Evolutionary conservation across 2,797 vertebrate genomes (phyloP), one percentile per base, ranked within the genome.

Genomic region (Phataginus tetradactyla): DNA sequence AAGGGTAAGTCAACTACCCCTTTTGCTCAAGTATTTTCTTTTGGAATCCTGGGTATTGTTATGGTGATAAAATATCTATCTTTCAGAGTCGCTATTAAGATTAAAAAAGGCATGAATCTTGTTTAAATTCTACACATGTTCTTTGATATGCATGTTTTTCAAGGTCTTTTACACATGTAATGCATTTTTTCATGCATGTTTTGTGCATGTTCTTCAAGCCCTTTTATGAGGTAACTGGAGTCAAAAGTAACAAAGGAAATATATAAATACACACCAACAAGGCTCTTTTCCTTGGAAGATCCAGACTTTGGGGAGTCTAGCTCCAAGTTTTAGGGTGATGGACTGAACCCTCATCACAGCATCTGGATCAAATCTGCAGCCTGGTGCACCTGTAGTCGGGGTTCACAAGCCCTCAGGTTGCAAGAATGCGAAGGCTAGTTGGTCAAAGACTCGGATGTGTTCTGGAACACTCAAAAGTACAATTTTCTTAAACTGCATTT

Each of bases 401-500:
- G 18, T 55, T 21, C 8, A 2, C 0, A 3, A 25, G 34, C 15
- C 39, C 20, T 4, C 0, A 57, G n/a, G 15, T 59, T 92, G 21
- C 51, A 84, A 34, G 59, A 12, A 68, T 45, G 0, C 80, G 34
- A 87, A 59, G n/a, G 7, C 13, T 63, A 88, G 10, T 5, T 21
- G 20, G 32, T n/a, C 12, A 51, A 72, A 90, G 81, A 72, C 29
- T 17, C 21, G 51, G 12, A 27, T 42, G 25, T 21, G 37, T 27
- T 91, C 51, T 92, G 80, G 23, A 49, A 1, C 1, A 25, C 49
- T 27, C 32, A 68, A 59, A 89, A 61, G 11, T 72, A 61, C 1
- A 59, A 25, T 89, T 93, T 90, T 89, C 61, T 93, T 45, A 88
- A 69, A 49, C 21, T 32, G 20, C n/a, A 66, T 74, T 96, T 94